Evolutionary conservation across 2,113 vertebrate genomes (phyloP), one percentile per base, ranked within the genome.

Genomic region (Actenoides hombroni): DNA sequence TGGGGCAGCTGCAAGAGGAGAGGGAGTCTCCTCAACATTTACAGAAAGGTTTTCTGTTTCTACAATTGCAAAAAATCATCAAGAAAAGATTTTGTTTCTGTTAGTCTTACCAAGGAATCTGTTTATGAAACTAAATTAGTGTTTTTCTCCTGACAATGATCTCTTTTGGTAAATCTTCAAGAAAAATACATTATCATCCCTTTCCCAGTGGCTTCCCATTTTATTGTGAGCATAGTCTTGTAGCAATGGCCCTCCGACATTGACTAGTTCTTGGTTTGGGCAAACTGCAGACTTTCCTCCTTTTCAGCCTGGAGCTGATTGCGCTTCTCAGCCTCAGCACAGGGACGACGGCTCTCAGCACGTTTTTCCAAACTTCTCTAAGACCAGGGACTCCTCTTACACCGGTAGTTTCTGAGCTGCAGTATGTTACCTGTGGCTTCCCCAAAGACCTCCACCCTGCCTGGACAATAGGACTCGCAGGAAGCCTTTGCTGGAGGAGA

Each of bases 71-170:
- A 89, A 94, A 91, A 73, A 19, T 71, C 24, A 79, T 85, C 35
- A 71, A 83, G 65, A 79, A 71, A 88, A 86, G 18, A 79, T 94
- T 94, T 94, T 89, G 5, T n/a, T 92, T 82, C 81, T 82, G 26
- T 88, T 89, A 73, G 53, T 70, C 28, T 78, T 24, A 74, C 61
- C 63, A 82, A 93, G n/a, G 31, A 92, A 54, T 83, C 82, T 68
- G 31, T 82, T 91, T 78, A 37, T 82, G 48, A 81, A 94, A 75
- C 16, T 59, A 28, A 68, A 74, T 49, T 56, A 4, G 11, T 51
- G 7, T 33, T 86, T 24, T 94, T 81, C 33, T 68, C 33, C 46
- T 91, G 91, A n/a, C n/a, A 69, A 10, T 59, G 13, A 5, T 94
- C 23, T 86, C 28, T 85, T 84, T 78, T 60, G n/a, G 14, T 85